Evolutionary conservation across 2,797 vertebrate genomes (phyloP), one percentile per base, ranked within the genome.

Genomic region (Channa striata): DNA sequence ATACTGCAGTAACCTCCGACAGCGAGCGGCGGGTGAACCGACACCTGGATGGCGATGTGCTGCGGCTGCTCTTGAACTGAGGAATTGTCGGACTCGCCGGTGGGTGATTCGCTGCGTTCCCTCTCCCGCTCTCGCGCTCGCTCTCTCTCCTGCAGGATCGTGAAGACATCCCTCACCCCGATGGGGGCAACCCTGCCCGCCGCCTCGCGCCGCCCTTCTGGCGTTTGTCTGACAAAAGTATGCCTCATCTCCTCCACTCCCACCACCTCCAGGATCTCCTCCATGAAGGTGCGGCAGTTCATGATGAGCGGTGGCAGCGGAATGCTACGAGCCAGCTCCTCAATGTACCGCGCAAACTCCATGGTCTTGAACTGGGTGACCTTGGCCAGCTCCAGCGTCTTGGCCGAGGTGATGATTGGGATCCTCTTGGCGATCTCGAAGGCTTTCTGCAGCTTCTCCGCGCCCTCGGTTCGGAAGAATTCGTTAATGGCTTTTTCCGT

Each of bases 311-410:
- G 98, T 9, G 98, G 98, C 79, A 99, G 93, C 8, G 98, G 98
- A 73, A 99, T 97, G n/a, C 98, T 99, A 52, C 96, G 93, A 0
- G 98, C 98, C 34, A 99, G 93, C 93, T 99, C 98, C 90, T 99
- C 98, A 3, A 99, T 99, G 69, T 99, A 99, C 39, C 97, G 95
- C 4, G 98, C 98, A 3, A 99, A 97, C 87, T 99, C 97, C 97
- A 99, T 99, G 78, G 98, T 99, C 88, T 99, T 99, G 91, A 99
- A 99, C 91, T 99, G 98, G 2, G 98, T 99, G 39, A 99, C 97
- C 91, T 99, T 99, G 89, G 98, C 98, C 68, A 99, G 95, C 88
- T 99, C 97, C n/a, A 99, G 94, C 0, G 97, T 99, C 92, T 99
- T 99, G 73, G 97, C 96, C 2, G 97, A 99, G 44, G 98, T 99